Evolutionary conservation across 2,888 invertebrate genomes (phyloP).

Genomic region (Leptopilina drosophilae): DNA sequence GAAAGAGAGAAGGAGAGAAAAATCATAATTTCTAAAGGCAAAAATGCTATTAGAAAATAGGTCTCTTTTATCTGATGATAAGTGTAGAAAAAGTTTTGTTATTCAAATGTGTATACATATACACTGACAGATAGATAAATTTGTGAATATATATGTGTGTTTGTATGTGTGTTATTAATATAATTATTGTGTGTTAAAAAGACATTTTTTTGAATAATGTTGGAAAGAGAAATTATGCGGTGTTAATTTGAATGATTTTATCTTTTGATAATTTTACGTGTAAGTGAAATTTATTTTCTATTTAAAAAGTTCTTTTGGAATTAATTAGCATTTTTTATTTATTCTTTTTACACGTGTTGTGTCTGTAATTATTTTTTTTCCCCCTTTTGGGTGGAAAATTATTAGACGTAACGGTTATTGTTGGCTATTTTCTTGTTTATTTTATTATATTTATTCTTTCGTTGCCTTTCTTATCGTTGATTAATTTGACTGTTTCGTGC

Average conservation of each 20-base stretch:
- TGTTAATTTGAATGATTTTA: background rate
- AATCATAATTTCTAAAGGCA: slow-evolving; percentile 31
- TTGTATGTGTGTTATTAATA: background rate
- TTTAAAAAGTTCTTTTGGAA: too few species aligned
- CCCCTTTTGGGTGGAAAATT: too few species aligned
- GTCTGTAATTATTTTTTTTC: too few species aligned
- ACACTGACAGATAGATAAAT: too few species aligned
- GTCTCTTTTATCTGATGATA: slow-evolving; percentile 23
- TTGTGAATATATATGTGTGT: too few species aligned
- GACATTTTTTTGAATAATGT: slow-evolving; percentile 6
- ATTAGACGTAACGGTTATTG: too few species aligned
- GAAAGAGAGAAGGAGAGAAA: background rate
- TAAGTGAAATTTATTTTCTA: slow-evolving; percentile 2
- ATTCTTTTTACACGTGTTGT: too few species aligned
- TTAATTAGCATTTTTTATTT: too few species aligned
- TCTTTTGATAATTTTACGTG: background rate
- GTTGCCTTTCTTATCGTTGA: too few species aligned
- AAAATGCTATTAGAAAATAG: slow-evolving; percentile 3
- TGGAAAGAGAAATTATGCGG: background rate
- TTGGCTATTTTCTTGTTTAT: too few species aligned
- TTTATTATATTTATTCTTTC: too few species aligned
- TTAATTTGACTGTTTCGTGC: too few species aligned
- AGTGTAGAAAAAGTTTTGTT: slow-evolving; percentile 9
- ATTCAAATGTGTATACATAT: background rate
- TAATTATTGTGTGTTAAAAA: slow-evolving; percentile 2